Evolutionary conservation across 2,888 invertebrate species (phyloP).

Genomic region (Scrobipalpa costella): DNA sequence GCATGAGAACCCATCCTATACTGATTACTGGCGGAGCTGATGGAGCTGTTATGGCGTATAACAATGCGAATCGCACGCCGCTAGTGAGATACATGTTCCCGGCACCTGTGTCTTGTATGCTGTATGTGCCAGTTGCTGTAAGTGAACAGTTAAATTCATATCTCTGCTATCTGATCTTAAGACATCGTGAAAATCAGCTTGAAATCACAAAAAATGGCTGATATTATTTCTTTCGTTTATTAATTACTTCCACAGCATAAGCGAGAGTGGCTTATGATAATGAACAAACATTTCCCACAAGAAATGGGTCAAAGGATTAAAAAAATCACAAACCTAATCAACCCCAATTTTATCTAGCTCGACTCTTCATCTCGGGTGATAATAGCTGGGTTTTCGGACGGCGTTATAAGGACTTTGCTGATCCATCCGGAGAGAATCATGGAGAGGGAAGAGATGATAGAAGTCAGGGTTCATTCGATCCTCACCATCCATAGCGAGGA

Average conservation of each 20-base stretch:
- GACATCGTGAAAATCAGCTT: too few relatives aligned
- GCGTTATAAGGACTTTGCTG: slow-evolving; percentile 82
- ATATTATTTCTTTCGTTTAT: too few relatives aligned
- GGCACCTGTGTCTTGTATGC: slow-evolving; percentile 77
- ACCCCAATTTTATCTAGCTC: slow-evolving; percentile 64
- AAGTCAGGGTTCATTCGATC: slow-evolving; percentile 60
- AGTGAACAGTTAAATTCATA: slow-evolving; percentile 43
- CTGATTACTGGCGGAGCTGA: slow-evolving; percentile 87
- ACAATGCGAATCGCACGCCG: slow-evolving; percentile 82
- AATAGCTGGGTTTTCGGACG: slow-evolving; percentile 86
- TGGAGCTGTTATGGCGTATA: slow-evolving; percentile 87
- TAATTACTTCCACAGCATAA: too few relatives aligned
- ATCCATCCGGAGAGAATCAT: slow-evolving; percentile 61
- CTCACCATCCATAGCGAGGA: slow-evolving; percentile 68
- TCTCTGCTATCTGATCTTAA: too few relatives aligned
- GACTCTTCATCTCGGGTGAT: slow-evolving; percentile 84
- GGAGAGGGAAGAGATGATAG: slow-evolving; percentile 45
- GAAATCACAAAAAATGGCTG: too few relatives aligned
- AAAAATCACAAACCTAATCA: too few relatives aligned
- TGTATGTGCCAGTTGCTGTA: slow-evolving; percentile 88
- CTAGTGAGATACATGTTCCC: slow-evolving; percentile 81
- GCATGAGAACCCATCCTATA: slow-evolving; percentile 85
- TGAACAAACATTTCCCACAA: too few relatives aligned
- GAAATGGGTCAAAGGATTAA: too few relatives aligned
- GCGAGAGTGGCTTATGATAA: too few relatives aligned